Percentiles rank a stretch among this genome's conserved stretches.
Conservation (phyloP, 1,140 invertebrate species). For the Mactra quadrangularis region DNA sequence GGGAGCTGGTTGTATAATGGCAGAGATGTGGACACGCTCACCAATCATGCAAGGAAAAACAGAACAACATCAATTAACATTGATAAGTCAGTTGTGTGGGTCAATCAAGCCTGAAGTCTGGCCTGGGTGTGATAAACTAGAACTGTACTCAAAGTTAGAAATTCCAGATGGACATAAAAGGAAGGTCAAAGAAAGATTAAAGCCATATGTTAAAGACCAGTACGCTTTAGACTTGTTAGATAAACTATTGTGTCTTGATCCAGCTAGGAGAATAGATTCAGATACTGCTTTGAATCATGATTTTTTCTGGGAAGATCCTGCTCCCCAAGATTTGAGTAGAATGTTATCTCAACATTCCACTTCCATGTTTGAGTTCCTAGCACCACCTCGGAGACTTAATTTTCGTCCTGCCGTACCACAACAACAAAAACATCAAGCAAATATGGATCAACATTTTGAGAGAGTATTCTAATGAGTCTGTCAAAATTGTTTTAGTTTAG, state of each 20-base stretch:
- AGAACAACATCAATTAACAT: constrained; percentile 97
- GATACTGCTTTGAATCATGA: constrained; percentile 98
- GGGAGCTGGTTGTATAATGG: constrained; percentile 99
- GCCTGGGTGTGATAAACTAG: constrained; percentile 97
- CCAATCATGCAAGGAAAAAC: constrained; percentile 94
- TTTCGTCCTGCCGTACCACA: constrained; percentile 65
- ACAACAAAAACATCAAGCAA: constrained; percentile 64
- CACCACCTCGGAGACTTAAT: constrained; percentile 87
- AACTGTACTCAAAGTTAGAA: constrained; percentile 96
- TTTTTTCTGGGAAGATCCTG: constrained; percentile 99
- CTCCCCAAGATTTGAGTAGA: constrained; percentile 93
- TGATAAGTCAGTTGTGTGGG: constrained; percentile 98
- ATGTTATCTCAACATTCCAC: constrained; percentile 97
- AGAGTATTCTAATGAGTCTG: constrained; percentile 75
- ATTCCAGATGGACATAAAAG: constrained; percentile 95
- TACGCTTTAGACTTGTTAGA: constrained; percentile 97
- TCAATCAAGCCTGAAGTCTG: constrained; percentile 96
- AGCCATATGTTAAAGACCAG: constrained; percentile 96
- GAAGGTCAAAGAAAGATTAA: constrained; percentile 94
- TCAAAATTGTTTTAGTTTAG: too few relatives aligned
- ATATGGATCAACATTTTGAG: constrained; percentile 82
- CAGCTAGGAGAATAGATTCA: constrained; percentile 94
- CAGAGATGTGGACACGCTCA: constrained; percentile 98
- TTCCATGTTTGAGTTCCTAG: constrained; percentile 98
- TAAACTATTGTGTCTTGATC: constrained; percentile 95